Conservation (phyloP, 2,113 vertebrate species). For the Melanerpes formicivorus region DNA sequence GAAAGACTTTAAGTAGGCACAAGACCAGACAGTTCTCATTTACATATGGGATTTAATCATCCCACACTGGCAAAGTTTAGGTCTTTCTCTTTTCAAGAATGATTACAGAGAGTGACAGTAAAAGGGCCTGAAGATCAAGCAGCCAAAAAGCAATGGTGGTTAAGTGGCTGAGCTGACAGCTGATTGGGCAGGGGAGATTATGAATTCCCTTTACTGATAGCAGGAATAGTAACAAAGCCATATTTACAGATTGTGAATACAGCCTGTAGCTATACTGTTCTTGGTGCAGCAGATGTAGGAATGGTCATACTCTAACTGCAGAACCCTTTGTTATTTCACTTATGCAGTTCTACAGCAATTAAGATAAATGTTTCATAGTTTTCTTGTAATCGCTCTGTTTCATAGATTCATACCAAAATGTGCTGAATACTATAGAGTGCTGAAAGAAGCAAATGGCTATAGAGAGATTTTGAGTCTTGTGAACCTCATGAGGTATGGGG, state of each 20-base stretch:
- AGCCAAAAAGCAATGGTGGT: background rate
- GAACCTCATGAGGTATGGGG: background rate
- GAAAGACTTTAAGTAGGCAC: background rate
- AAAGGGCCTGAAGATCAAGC: background rate
- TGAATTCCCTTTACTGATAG: background rate
- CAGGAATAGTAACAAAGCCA: background rate
- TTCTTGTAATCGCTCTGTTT: background rate
- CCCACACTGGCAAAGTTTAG: fast-evolving
- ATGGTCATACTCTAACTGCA: background rate
- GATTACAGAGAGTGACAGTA: background rate
- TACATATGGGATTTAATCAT: background rate
- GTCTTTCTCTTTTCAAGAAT: background rate
- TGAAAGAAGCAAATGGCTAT: background rate
- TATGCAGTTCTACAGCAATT: background rate
- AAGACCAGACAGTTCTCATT: background rate
- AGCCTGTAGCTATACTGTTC: background rate
- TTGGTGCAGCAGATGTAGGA: background rate
- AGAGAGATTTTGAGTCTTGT: background rate
- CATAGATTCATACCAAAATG: background rate
- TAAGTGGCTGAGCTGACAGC: background rate
- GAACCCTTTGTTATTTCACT: background rate
- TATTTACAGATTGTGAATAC: background rate
- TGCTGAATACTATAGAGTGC: background rate
- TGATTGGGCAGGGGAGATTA: background rate
- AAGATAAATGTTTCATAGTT: background rate